phyloP scores from a whole-genome alignment of 2,888 invertebrate genomes.

The Drosophila neonasuta region DNA sequence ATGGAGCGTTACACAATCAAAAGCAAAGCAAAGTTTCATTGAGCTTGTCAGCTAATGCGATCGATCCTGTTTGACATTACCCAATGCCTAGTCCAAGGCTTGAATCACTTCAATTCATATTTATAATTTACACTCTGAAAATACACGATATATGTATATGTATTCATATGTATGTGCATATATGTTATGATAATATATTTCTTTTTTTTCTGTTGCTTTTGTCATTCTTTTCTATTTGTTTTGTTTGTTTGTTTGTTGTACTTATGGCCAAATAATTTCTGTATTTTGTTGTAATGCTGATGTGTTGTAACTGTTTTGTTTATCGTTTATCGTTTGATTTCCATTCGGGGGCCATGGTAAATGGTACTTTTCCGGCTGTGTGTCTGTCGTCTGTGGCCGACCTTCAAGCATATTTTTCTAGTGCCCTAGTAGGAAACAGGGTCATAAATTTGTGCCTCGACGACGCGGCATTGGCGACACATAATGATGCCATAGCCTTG shows the following conservation, averaged over 20 bases:
- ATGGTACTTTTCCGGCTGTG: conserved; percentile 34
- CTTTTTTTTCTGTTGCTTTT: background rate
- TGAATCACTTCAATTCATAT: conserved; percentile 22
- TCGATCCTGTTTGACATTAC: conserved; percentile 64
- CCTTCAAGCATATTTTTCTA: conserved; percentile 49
- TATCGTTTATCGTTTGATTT: conserved; percentile 4
- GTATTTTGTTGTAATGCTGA: background rate
- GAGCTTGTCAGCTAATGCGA: conserved; percentile 55
- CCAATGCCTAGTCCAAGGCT: conserved; percentile 74
- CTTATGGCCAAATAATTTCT: background rate
- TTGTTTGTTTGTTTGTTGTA: background rate
- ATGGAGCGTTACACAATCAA: conserved; percentile 61
- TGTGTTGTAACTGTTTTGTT: background rate
- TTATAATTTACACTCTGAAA: conserved; percentile 6
- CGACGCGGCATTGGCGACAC: conserved; percentile 24
- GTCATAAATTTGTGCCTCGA: conserved; percentile 41
- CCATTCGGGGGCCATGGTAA: conserved; percentile 17
- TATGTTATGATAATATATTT: background rate
- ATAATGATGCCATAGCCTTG: conserved; percentile 51
- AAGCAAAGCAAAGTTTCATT: conserved; percentile 47
- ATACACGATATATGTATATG: too few relatives aligned
- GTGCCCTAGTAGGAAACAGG: conserved; percentile 54
- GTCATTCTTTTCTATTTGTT: background rate
- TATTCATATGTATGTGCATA: background rate
- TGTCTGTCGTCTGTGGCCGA: conserved; percentile 12